A percentile compares a stretch with the other conserved stretches of the same genome.
phyloP scores from a whole-genome alignment of 2,888 invertebrate species.

The Ectemnius lituratus region DNA sequence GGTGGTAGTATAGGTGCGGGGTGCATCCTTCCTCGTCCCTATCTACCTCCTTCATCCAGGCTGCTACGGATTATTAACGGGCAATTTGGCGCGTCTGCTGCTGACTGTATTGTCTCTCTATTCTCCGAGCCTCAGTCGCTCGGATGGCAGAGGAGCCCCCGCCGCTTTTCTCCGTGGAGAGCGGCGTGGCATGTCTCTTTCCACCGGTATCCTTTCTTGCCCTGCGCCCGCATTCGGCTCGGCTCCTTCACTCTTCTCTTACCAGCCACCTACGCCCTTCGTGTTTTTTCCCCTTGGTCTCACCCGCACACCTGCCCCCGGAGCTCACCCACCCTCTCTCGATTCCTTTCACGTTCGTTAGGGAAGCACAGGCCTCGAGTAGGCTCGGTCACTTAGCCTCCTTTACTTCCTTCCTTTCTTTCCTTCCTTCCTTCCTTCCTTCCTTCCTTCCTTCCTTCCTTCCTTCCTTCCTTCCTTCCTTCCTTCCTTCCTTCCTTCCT shows the following conservation, averaged over 20 bases:
- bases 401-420: background rate
- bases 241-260: conserved; percentile 21
- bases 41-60: conserved; percentile 44
- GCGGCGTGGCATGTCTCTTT: background rate
- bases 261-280: conserved; percentile 28
- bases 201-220: conserved; percentile 48
- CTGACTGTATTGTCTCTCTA: conserved; percentile 76
- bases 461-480: background rate
- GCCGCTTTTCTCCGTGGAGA: conserved; percentile 26
- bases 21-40: conserved; percentile 16
- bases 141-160: conserved; percentile 37
- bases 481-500: background rate
- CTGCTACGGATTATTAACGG: conserved; percentile 75
- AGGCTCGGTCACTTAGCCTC: conserved; percentile 42
- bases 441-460: background rate
- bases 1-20: conserved; percentile 2
- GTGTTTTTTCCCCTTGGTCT: conserved; percentile 28
- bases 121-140: conserved; percentile 55
- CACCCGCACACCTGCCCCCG: no score
- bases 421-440: background rate
- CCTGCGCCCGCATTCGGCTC: conserved; percentile 30
- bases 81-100: conserved; percentile 77
- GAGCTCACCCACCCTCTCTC: conserved; percentile 27
- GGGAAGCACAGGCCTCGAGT: conserved; percentile 36
- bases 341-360: conserved; percentile 57